Percentiles rank a stretch among this genome's conserved stretches.
phyloP scores from a whole-genome alignment of 2,113 vertebrate genomes.

The Cochlearius cochlearius region DNA sequence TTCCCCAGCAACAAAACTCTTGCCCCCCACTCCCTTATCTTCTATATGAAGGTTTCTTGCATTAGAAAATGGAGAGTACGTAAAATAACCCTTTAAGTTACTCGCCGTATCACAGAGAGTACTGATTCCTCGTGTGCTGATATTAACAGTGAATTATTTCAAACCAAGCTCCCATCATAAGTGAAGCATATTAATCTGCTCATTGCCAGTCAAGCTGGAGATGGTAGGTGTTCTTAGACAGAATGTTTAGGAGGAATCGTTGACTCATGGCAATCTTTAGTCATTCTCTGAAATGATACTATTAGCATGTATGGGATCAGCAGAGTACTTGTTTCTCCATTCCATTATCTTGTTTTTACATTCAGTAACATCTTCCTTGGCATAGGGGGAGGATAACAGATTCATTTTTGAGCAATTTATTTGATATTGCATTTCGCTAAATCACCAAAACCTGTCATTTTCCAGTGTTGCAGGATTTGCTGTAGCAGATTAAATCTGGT shows the following conservation, averaged over 20 bases:
- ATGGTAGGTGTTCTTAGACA: conserved; percentile 60
- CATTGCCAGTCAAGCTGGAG: conserved; percentile 39
- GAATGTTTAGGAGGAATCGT: conserved; percentile 50
- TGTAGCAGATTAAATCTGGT: neutral
- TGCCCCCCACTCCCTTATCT: neutral
- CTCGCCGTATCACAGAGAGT: neutral
- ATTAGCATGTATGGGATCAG: conserved; percentile 26
- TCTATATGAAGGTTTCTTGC: neutral
- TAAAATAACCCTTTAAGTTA: neutral
- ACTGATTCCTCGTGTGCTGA: neutral
- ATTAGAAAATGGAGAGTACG: neutral
- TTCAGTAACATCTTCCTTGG: neutral
- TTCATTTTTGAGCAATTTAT: conserved; percentile 22
- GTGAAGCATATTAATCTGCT: conserved; percentile 31
- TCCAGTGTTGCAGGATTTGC: neutral
- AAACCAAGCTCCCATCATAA: conserved; percentile 12
- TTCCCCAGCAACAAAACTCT: neutral
- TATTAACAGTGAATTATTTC: neutral
- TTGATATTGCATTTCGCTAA: conserved; percentile 10
- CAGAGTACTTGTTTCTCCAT: conserved; percentile 35
- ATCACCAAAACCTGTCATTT: conserved; percentile 27
- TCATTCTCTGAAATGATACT: conserved; percentile 47
- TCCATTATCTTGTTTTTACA: conserved; percentile 38
- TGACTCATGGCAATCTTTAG: conserved; percentile 60
- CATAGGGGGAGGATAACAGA: neutral